A percentile compares a stretch with the other conserved stretches of the same genome.
Conservation (phyloP, 30 jellyfish, hydroid and myxozoan genomes). For the Chrysaora quinquecirrha region DNA sequence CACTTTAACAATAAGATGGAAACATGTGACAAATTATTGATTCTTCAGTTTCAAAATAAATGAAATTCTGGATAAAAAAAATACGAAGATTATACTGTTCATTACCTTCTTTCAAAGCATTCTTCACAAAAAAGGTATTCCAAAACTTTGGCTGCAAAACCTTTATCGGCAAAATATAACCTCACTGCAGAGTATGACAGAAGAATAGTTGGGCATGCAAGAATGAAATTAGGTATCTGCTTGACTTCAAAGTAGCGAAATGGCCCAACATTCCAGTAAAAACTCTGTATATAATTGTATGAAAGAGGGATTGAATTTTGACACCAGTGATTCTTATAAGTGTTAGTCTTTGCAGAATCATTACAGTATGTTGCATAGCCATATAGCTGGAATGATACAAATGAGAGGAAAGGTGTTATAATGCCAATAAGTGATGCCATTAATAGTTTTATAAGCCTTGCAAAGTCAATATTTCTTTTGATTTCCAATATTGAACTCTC, state of each 20-base stretch:
- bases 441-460: not conserved
- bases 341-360: not conserved
- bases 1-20: too few relatives aligned
- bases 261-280: constrained; percentile 97
- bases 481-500: not conserved
- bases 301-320: constrained; percentile 58
- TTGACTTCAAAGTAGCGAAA: constrained; percentile 67
- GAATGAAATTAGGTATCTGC: constrained; percentile 90
- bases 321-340: constrained; percentile 77
- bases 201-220: constrained; percentile 75
- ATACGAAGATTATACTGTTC: too few relatives aligned
- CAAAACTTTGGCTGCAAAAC: not conserved
- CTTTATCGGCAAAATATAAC: not conserved
- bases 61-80: too few relatives aligned
- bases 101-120: too few relatives aligned
- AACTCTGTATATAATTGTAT: constrained; percentile 71
- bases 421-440: not conserved
- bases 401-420: constrained; percentile 19
- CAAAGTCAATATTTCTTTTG: not conserved
- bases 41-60: too few relatives aligned
- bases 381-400: constrained; percentile 16
- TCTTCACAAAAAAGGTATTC: too few relatives aligned
- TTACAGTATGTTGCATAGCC: constrained; percentile 56
- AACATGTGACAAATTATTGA: too few relatives aligned
- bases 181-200: constrained; percentile 38